phyloP scores from a whole-genome alignment of 2,797 vertebrate genomes.

The Balearica regulorum region DNA sequence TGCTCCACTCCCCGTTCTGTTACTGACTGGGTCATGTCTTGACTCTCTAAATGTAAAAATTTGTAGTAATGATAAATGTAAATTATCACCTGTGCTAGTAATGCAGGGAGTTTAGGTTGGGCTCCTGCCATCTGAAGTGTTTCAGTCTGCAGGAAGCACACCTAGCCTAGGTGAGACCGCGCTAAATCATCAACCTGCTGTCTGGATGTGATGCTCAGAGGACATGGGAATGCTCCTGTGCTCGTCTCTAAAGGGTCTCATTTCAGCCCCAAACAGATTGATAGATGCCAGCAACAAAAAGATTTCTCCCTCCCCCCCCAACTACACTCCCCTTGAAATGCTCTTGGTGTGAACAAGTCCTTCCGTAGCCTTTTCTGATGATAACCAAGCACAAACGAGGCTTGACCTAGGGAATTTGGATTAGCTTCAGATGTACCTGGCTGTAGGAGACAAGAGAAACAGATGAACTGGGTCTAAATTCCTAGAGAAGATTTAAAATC shows the following conservation, averaged over 20 bases:
- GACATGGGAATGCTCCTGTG: background rate
- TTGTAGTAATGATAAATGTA: background rate
- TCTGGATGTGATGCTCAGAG: background rate
- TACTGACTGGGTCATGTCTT: background rate
- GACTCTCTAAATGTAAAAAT: background rate
- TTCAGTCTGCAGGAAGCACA: background rate
- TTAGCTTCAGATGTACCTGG: background rate
- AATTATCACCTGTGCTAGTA: background rate
- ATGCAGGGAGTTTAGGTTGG: background rate
- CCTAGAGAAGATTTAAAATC: conserved; percentile 39
- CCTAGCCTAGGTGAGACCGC: background rate
- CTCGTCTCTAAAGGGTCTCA: background rate
- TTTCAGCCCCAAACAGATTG: background rate
- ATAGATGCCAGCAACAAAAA: background rate
- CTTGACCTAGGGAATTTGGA: background rate
- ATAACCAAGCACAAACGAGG: background rate
- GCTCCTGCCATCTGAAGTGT: background rate
- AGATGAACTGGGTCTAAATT: background rate
- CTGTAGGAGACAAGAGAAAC: background rate
- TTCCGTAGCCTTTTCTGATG: background rate
- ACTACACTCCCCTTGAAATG: background rate
- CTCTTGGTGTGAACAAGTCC: background rate
- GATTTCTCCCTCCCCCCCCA: background rate
- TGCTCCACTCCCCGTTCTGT: background rate
- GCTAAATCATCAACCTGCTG: background rate